These are phyloP conservation scores for Spilosoma lubricipeda DNA, from an alignment of 2,888 invertebrate genomes.

Conservation along the genomic window DNA sequence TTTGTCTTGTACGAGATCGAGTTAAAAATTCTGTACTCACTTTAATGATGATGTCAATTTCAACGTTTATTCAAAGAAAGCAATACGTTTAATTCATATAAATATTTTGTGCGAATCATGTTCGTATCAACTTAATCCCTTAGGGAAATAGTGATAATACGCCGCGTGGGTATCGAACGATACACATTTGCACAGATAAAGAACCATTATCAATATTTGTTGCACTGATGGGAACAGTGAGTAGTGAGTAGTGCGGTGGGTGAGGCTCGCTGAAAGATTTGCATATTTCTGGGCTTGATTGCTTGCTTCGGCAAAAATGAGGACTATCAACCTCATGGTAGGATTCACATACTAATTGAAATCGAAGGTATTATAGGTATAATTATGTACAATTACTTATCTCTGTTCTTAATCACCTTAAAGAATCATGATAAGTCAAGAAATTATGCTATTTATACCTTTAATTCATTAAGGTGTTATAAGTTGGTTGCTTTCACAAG, in stretches of 20 bases:
- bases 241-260: constrained; percentile 17
- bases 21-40: neutral
- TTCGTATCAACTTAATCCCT: neutral
- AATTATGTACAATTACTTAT: neutral
- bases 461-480: too few species aligned
- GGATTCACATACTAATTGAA: neutral
- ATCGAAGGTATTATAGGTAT: neutral
- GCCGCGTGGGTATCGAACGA: constrained; percentile 7
- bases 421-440: neutral
- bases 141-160: neutral
- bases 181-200: constrained; percentile 12
- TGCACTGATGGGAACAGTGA: constrained; percentile 28
- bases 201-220: constrained; percentile 25
- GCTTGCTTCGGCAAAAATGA: constrained; percentile 1
- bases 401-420: neutral
- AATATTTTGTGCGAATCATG: neutral
- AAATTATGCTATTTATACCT: neutral
- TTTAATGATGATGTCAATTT: too few species aligned
- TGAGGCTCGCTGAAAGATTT: constrained; percentile 18
- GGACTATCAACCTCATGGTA: neutral
- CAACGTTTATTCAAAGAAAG: too few species aligned
- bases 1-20: neutral
- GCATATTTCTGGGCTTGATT: neutral
- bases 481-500: neutral
- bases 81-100: neutral